These are phyloP conservation scores for Calephelis nemesis DNA, from an alignment of 1,140 invertebrate species.

Conservation along the genomic window DNA sequence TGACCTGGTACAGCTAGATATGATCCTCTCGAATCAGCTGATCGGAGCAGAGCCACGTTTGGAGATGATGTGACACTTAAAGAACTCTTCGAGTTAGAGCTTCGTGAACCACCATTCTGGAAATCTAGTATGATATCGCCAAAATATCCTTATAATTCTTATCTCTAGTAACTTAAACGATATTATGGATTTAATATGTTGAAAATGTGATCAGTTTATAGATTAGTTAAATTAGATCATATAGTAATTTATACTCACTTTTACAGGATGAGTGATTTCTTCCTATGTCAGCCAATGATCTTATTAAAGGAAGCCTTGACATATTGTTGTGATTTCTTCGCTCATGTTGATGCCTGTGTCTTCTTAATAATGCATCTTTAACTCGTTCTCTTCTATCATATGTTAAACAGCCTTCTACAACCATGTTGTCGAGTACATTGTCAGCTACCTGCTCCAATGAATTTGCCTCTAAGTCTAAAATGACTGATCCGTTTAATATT, in stretches of 20 bases:
- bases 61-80: conserved; percentile 77
- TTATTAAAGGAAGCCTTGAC: conserved; percentile 94
- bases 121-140: conserved; percentile 81
- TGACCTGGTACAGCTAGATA: conserved; percentile 90
- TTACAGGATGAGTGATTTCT: conserved; percentile 96
- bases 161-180: conserved; percentile 28
- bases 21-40: conserved; percentile 85
- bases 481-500: conserved; percentile 92
- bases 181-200: not conserved
- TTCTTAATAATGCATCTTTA: conserved; percentile 91
- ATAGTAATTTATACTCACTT: conserved; percentile 84
- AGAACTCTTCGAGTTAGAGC: conserved; percentile 74
- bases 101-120: conserved; percentile 79
- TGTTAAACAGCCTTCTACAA: conserved; percentile 88
- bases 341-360: conserved; percentile 97
- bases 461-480: conserved; percentile 93
- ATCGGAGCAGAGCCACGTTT: conserved; percentile 81
- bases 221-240: not conserved
- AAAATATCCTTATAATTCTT: conserved; percentile 56
- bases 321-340: conserved; percentile 87
- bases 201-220: not conserved
- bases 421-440: conserved; percentile 94
- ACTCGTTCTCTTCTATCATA: conserved; percentile 89
- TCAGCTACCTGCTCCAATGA: conserved; percentile 94
- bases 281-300: conserved; percentile 97